Percentiles rank a stretch among this genome's conserved stretches.
These are phyloP conservation scores for Agrotis segetum DNA, from an alignment of 2,888 invertebrate genomes.

Conservation along the genomic window DNA sequence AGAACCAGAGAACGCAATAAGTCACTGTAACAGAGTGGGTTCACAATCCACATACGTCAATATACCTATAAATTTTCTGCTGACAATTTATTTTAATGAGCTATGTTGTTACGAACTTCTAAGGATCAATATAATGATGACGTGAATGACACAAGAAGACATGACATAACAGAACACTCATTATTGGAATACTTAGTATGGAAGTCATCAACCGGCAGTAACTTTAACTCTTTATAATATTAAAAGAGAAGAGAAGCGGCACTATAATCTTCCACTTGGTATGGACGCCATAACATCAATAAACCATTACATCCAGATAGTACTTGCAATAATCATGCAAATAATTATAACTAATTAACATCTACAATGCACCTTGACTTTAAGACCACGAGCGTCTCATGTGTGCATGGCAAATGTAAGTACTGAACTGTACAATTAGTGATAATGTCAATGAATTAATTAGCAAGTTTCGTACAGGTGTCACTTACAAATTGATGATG, in stretches of 20 bases:
- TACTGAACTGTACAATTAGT: conserved; percentile 18
- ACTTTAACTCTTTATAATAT: neutral
- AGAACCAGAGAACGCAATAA: too few relatives aligned
- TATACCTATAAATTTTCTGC: neutral
- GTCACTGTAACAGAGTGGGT: neutral
- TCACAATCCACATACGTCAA: neutral
- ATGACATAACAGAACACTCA: neutral
- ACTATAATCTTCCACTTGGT: conserved; percentile 29
- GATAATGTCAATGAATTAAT: conserved; percentile 26
- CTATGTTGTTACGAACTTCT: neutral
- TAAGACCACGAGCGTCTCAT: conserved; percentile 11
- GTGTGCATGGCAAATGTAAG: neutral
- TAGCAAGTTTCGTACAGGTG: conserved; percentile 4
- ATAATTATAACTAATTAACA: conserved; percentile 44
- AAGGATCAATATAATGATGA: neutral
- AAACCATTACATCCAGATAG: neutral
- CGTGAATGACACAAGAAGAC: neutral
- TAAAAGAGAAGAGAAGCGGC: neutral
- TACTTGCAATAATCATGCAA: conserved; percentile 1
- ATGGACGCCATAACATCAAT: conserved; percentile 23
- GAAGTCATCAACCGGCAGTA: neutral
- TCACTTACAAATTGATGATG: conserved; percentile 4
- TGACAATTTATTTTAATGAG: neutral
- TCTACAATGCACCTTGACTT: conserved; percentile 12
- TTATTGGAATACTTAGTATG: neutral